These are phyloP conservation scores for Aspidiotus rigidus DNA, from an alignment of 2,888 invertebrate genomes.

Conservation along the genomic window DNA sequence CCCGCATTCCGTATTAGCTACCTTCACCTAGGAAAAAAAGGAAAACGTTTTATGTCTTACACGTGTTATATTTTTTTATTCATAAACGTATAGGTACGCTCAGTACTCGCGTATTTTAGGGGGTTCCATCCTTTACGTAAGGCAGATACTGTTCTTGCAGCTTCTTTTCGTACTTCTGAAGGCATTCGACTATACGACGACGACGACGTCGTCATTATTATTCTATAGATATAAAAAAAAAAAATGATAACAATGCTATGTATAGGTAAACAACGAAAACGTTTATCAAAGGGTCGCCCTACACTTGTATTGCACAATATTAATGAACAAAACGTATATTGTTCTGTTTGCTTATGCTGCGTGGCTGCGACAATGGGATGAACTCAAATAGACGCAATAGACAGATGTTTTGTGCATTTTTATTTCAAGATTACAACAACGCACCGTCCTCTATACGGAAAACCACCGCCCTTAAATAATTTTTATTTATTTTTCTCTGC, in stretches of 20 bases:
- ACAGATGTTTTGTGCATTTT: slow-evolving; percentile 24
- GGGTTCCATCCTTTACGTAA: too few relatives aligned
- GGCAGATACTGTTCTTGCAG: too few relatives aligned
- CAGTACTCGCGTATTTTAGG: too few relatives aligned
- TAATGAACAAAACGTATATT: slow-evolving; percentile 31
- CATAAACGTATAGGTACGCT: too few relatives aligned
- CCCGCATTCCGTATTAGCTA: slow-evolving; percentile 29
- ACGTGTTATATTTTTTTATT: slow-evolving; percentile 12
- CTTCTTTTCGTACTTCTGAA: slow-evolving; percentile 25
- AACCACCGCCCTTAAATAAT: slow-evolving; percentile 5
- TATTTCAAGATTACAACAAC: slow-evolving; percentile 21
- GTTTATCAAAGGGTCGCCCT: slow-evolving; percentile 24
- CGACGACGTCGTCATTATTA: slow-evolving; percentile 2
- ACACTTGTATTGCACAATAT: slow-evolving; percentile 30
- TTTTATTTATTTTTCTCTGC: not conserved
- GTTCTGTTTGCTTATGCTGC: slow-evolving; percentile 23
- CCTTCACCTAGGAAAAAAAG: slow-evolving; percentile 19
- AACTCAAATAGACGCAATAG: slow-evolving; percentile 14
- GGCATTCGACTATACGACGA: slow-evolving; percentile 19
- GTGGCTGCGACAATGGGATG: slow-evolving; percentile 25
- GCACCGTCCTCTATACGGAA: not conserved
- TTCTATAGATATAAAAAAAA: slow-evolving; percentile 7
- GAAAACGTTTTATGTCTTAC: slow-evolving; percentile 29
- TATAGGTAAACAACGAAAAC: slow-evolving; percentile 25
- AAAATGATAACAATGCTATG: slow-evolving; percentile 16